Base-by-base conservation (phyloP, 2,888 invertebrate species). In the Carcina quercana region DNA sequence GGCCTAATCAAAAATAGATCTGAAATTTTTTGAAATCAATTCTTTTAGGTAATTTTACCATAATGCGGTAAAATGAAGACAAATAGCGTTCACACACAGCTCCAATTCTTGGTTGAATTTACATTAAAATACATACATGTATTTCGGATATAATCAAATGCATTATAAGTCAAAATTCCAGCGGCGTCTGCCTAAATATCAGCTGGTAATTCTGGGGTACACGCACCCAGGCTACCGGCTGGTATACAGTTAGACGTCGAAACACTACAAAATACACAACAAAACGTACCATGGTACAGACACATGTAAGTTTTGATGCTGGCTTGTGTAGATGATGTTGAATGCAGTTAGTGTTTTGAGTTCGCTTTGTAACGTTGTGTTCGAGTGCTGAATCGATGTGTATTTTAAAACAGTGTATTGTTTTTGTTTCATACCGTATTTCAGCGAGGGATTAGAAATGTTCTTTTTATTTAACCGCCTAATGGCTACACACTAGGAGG, bases 181-280 rank as follows among this genome's bases (percentile, higher is more conserved):
- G 34, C 50, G 70, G 48, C 43, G 29, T 45, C 52, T 56, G 71
- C 70, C 86, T 88, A 93, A 96, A 96, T 97, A 97, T 97, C 96
- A 97, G 95, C 95, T 95, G 95, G 96, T 96, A 97, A 96, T 96
- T 95, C 93, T 94, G 94, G 93, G 93, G 87, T 86, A 62, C 20
- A 31, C 66, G 78, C 73, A 80, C 91, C 91, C 94, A 93, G 94
- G 88, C 89, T 94, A 89, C 90, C 89, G 87, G 89, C 89, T 93
- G 94, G 90, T 95, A 94, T 94, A 80, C 86, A 82, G 86, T 76
- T 66, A 62, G 39, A 40, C 35, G 40, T 51, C 55, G 62, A 33
- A 28, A 43, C 28, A 44, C 64, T 43, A 47, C 62, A 45, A 38
- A 47, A 34, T 34, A 50, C 43, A 44, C 25, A 11, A 15, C 31